These are phyloP conservation scores for Heliangelus exortis DNA, from an alignment of 2,797 vertebrate genomes.

Conservation along the genomic window DNA sequence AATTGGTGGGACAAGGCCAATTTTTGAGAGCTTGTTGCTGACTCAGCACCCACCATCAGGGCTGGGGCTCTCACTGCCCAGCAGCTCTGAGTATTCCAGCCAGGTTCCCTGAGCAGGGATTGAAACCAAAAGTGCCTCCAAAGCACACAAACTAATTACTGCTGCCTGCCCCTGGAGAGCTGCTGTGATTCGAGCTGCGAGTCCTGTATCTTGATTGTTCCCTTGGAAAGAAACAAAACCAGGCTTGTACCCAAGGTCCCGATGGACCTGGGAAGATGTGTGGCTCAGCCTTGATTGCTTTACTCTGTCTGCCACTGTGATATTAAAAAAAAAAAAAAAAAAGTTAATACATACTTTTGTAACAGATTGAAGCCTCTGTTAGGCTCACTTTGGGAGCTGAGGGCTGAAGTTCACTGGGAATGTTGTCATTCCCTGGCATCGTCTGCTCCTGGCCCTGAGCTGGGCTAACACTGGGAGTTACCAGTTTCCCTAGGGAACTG, in stretches of 20 bases:
- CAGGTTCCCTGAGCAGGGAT: not conserved
- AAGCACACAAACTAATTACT: not conserved
- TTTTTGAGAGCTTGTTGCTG: not conserved
- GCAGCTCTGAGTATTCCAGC: not conserved
- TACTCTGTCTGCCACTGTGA: not conserved
- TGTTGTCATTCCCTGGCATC: rapidly evolving
- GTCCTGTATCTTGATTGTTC: conserved; percentile 27
- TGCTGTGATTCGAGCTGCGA: not conserved
- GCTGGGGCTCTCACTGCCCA: not conserved
- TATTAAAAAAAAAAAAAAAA: not conserved
- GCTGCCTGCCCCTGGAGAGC: not conserved
- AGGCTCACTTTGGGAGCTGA: rapidly evolving
- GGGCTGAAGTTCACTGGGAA: rapidly evolving
- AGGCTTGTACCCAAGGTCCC: conserved; percentile 20
- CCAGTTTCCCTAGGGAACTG: not conserved
- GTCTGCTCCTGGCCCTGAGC: rapidly evolving
- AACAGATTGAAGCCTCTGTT: rapidly evolving
- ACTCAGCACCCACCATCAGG: not conserved
- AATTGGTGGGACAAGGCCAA: not conserved
- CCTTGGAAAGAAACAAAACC: conserved; percentile 42
- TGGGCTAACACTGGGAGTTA: not conserved
- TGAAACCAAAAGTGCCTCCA: not conserved
- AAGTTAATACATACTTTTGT: not conserved
- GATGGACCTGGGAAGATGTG: not conserved
- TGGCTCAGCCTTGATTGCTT: conserved; percentile 24